Evolutionary conservation across 2,797 vertebrate genomes (phyloP).

Genomic region (Chanos chanos): DNA sequence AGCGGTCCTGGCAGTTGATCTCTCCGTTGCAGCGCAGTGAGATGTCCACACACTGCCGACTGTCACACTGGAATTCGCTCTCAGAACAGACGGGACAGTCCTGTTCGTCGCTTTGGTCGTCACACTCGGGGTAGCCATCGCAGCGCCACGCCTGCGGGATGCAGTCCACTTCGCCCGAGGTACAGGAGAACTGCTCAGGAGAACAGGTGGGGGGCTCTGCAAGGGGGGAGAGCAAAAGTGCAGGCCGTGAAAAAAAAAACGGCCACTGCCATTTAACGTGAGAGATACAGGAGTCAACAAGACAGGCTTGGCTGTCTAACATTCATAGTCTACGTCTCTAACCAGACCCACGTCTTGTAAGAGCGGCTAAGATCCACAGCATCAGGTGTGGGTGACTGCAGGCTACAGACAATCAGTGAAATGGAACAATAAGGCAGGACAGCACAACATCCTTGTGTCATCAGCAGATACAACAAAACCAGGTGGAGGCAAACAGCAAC

Average conservation of each 20-base stretch:
- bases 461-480: too few relatives aligned
- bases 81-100: slow-evolving; percentile 91
- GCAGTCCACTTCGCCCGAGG: slow-evolving; percentile 94
- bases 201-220: slow-evolving; percentile 96
- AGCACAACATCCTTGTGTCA: too few relatives aligned
- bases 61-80: slow-evolving; percentile 91
- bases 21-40: slow-evolving; percentile 87
- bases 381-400: too few relatives aligned
- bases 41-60: slow-evolving; percentile 86
- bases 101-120: slow-evolving; percentile 90
- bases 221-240: not conserved
- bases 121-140: slow-evolving; percentile 88
- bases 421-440: too few relatives aligned
- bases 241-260: too few relatives aligned
- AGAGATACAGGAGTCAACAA: not conserved
- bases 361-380: too few relatives aligned
- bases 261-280: too few relatives aligned
- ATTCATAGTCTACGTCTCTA: too few relatives aligned
- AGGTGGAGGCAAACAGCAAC: too few relatives aligned
- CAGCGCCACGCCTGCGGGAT: slow-evolving; percentile 95
- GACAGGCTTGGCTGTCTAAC: too few relatives aligned
- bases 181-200: slow-evolving; percentile 93
- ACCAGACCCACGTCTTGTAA: too few relatives aligned
- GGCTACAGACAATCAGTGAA: too few relatives aligned
- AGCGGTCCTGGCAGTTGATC: slow-evolving; percentile 91